These are phyloP conservation scores for Chrysodeixis includens DNA, from an alignment of 2,888 invertebrate species.

Conservation along the genomic window DNA sequence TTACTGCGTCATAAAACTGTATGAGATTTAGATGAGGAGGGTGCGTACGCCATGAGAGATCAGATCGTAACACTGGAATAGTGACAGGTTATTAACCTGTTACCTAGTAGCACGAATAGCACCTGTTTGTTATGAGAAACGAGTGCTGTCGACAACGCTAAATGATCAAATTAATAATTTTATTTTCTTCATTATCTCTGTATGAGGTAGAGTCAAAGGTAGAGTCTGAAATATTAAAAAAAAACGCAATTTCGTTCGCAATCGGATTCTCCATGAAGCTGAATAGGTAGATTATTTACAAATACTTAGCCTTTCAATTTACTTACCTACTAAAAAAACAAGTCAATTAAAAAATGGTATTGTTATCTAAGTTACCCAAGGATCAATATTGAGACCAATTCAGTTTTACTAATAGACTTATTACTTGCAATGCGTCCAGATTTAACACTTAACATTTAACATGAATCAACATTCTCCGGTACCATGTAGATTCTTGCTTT, in stretches of 20 bases:
- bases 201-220: no score
- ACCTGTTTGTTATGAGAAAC: constrained; percentile 9
- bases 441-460: neutral
- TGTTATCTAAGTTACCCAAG: constrained; percentile 7
- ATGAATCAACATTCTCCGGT: neutral
- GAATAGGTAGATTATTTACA: no score
- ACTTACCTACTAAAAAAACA: no score
- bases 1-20: constrained; percentile 20
- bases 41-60: constrained; percentile 8
- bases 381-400: constrained; percentile 6
- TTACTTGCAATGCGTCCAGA: no score
- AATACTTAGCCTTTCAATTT: no score
- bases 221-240: no score
- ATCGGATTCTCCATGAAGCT: no score
- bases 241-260: no score
- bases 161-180: neutral
- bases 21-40: neutral
- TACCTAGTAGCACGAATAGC: constrained; percentile 42
- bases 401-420: neutral
- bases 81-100: constrained; percentile 38
- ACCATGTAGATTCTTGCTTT: neutral
- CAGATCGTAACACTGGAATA: constrained; percentile 25
- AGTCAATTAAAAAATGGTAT: no score
- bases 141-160: neutral
- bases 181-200: neutral